Evolutionary conservation across 1,140 invertebrate species (phyloP).

Genomic region (Chelonus insularis): DNA sequence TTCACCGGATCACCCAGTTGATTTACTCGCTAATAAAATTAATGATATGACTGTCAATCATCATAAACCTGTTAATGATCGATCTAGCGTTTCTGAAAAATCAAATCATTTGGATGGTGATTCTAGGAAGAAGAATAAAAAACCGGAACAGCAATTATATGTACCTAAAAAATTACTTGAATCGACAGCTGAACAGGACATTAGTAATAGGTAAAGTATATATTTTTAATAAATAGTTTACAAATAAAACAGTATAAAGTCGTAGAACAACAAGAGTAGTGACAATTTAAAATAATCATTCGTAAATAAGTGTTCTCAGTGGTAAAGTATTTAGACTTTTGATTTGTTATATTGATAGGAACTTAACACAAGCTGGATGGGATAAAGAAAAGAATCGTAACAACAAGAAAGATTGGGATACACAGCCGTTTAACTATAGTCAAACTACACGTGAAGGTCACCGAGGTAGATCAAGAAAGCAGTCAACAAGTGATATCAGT

Average conservation of each 20-base stretch:
- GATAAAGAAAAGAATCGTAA: constrained; percentile 34
- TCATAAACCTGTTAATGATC: constrained; percentile 42
- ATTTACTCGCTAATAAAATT: constrained; percentile 42
- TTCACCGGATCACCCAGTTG: constrained; percentile 35
- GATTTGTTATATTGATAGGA: no score
- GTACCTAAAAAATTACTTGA: constrained; percentile 62
- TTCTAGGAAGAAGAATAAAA: constrained; percentile 56
- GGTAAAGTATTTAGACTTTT: no score
- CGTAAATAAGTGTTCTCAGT: no score
- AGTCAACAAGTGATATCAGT: constrained; percentile 30
- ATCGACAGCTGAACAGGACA: constrained; percentile 55
- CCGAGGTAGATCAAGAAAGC: constrained; percentile 39
- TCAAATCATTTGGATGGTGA: constrained; percentile 44
- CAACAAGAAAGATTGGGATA: constrained; percentile 49
- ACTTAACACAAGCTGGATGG: no score
- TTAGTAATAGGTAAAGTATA: constrained; percentile 43
- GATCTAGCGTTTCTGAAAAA: constrained; percentile 39
- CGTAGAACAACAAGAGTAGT: no score
- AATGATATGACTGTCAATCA: constrained; percentile 46
- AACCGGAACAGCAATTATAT: constrained; percentile 64
- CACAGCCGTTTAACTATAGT: constrained; percentile 46
- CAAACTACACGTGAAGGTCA: constrained; percentile 37
- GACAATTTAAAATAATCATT: no score
- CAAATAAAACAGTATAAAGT: no score
- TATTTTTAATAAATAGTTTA: no score